phyloP scores from a whole-genome alignment of 2,113 vertebrate species.

The Zosterops pallidus region DNA sequence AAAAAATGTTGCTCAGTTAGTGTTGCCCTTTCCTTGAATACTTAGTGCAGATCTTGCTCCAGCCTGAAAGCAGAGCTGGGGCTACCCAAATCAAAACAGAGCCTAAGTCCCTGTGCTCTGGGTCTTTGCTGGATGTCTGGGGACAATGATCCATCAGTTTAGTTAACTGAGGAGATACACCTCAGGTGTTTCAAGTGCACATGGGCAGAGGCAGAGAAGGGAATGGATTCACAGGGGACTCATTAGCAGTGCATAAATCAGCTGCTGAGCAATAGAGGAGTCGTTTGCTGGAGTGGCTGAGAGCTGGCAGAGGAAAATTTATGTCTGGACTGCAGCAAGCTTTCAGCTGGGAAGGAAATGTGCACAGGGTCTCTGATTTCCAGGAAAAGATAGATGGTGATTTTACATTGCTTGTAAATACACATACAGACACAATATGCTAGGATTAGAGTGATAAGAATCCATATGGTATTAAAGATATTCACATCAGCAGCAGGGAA shows the following conservation, averaged over 20 bases:
- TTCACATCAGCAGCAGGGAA: not conserved
- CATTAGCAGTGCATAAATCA: not conserved
- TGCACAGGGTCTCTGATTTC: not conserved
- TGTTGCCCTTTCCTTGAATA: not conserved
- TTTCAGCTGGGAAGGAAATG: not conserved
- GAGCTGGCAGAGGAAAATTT: not conserved
- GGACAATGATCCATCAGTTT: not conserved
- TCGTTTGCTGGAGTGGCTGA: not conserved
- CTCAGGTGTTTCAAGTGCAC: not conserved
- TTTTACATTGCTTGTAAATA: not conserved
- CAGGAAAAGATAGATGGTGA: not conserved
- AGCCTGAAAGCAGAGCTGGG: not conserved
- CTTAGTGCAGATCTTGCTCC: not conserved
- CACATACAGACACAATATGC: not conserved
- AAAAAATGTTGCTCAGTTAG: not conserved
- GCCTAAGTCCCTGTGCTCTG: not conserved
- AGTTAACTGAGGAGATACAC: not conserved
- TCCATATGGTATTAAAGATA: not conserved
- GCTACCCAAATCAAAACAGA: not conserved
- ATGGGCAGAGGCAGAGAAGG: fast-evolving
- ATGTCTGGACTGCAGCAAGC: not conserved
- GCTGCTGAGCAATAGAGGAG: not conserved
- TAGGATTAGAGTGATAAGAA: not conserved
- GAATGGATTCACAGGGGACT: not conserved
- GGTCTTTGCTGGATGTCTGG: not conserved